Conservation (phyloP, 1,140 invertebrate species). For the Brachionus sp. region DNA sequence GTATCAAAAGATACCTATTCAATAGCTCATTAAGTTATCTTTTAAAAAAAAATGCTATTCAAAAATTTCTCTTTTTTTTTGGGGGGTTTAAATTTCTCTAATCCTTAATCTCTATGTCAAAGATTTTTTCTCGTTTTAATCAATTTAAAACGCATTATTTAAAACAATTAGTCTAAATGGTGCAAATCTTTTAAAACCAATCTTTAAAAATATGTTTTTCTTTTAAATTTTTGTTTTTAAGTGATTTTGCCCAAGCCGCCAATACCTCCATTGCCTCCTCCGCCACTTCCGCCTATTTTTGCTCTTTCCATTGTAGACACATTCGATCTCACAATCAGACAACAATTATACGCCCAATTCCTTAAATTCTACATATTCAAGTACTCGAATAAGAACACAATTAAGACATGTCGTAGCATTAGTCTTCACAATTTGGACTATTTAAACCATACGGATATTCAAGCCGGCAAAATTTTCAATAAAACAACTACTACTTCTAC, state of each 20-base stretch:
- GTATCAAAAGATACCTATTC: neutral
- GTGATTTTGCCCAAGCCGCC: conserved; percentile 6
- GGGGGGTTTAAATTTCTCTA: neutral
- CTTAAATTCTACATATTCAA: neutral
- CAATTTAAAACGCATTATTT: neutral
- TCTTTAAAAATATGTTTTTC: neutral
- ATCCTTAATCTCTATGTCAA: neutral
- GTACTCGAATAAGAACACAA: neutral
- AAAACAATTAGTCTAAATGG: neutral
- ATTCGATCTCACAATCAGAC: neutral
- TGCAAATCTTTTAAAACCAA: neutral
- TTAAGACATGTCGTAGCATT: neutral
- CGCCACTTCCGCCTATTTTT: neutral
- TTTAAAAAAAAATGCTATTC: neutral
- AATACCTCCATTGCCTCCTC: conserved; percentile 4
- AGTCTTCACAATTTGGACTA: neutral
- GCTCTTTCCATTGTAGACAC: neutral
- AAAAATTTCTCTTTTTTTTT: neutral
- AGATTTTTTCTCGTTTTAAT: neutral
- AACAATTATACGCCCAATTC: neutral
- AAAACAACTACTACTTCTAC: neutral
- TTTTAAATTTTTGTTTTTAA: conserved; percentile 2
- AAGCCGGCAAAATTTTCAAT: neutral
- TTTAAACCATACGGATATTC: neutral
- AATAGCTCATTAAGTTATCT: conserved; percentile 3